phyloP scores from a whole-genome alignment of 2,888 invertebrate genomes.

The Callinectes sapidus region DNA sequence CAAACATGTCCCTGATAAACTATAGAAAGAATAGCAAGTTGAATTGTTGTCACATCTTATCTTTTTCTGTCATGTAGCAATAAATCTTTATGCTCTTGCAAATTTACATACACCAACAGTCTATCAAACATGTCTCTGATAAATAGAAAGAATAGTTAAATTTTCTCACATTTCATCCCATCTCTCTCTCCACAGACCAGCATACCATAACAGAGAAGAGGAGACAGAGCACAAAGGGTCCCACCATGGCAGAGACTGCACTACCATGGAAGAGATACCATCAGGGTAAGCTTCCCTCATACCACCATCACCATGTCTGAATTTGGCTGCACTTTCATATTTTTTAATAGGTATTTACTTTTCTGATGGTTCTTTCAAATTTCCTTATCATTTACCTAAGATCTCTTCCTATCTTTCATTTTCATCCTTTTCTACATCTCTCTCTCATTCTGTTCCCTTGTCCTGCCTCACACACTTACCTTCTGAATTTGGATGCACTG shows the following conservation, averaged over 20 bases:
- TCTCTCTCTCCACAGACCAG: background rate
- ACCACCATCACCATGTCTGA: background rate
- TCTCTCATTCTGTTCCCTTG: too few species aligned
- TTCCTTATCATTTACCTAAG: background rate
- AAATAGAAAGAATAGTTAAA: too few species aligned
- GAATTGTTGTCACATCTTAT: background rate
- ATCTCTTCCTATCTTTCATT: background rate
- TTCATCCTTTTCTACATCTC: too few species aligned
- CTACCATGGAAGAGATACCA: slow-evolving; percentile 70
- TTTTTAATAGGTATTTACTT: too few species aligned
- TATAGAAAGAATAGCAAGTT: too few species aligned
- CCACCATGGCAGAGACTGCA: slow-evolving; percentile 68
- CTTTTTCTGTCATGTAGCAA: too few species aligned
- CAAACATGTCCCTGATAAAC: background rate
- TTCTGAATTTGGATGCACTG: too few species aligned
- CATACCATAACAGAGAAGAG: slow-evolving; percentile 22
- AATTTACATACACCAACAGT: background rate
- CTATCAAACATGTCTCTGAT: background rate
- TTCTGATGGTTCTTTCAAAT: background rate
- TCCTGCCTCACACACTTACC: too few species aligned
- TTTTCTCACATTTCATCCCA: background rate
- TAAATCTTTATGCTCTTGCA: background rate
- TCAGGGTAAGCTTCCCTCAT: slow-evolving; percentile 42
- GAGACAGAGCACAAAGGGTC: slow-evolving; percentile 62
- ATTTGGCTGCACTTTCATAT: too few species aligned